These are phyloP conservation scores for Chaitophorus viminalis DNA, from an alignment of 2,888 invertebrate species.

Conservation along the genomic window DNA sequence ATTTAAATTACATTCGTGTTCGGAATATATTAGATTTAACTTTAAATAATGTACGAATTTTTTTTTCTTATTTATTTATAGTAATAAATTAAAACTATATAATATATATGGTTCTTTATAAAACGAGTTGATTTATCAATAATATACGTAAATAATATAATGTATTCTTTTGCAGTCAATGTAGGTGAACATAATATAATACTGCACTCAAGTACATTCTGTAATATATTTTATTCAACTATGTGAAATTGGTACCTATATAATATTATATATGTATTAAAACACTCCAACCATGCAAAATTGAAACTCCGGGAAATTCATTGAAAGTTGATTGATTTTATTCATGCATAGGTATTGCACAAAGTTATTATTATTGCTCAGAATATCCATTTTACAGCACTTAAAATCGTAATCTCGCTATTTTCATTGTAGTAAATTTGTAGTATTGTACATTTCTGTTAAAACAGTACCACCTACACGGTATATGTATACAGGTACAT, in stretches of 20 bases:
- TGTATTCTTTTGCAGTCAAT: too few relatives aligned
- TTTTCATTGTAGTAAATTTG: not conserved
- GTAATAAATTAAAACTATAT: not conserved
- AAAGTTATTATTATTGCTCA: not conserved
- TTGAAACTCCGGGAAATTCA: not conserved
- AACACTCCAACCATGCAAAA: not conserved
- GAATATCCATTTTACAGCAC: not conserved
- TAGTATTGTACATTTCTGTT: not conserved
- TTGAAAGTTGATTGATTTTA: not conserved
- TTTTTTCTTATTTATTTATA: slow-evolving; percentile 7
- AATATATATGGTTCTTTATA: not conserved
- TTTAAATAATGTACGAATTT: not conserved
- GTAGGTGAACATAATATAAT: too few relatives aligned
- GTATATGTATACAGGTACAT: too few relatives aligned
- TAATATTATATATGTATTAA: not conserved
- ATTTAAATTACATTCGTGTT: slow-evolving; percentile 43
- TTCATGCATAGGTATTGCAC: not conserved
- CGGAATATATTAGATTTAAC: slow-evolving; percentile 39
- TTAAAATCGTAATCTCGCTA: not conserved
- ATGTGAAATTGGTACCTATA: not conserved
- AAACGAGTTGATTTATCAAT: not conserved
- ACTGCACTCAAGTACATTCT: not conserved
- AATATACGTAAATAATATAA: not conserved
- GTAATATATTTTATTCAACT: not conserved
- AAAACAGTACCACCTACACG: not conserved